Evolutionary conservation across 2,113 vertebrate genomes (phyloP), one percentile per base, ranked within the genome.

Genomic region (Ellobius talpinus): DNA sequence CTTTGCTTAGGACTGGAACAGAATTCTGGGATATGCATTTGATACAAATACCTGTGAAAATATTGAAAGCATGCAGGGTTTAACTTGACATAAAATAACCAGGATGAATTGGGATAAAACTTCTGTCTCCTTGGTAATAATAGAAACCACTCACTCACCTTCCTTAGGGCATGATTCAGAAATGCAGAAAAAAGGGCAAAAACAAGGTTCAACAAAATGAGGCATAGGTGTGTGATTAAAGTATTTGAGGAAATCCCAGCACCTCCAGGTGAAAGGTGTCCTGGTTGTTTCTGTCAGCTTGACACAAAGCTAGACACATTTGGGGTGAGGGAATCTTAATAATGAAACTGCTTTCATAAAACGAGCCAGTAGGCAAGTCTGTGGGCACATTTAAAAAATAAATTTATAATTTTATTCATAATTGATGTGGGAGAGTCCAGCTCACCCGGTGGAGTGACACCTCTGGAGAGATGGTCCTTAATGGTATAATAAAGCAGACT

Each of bases 11-110:
- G n/a, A 47, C 13, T 61, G 3, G 45, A 72, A 72, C 26, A 47
- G 87, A 87, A 72, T 93, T 87, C 8, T 36, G n/a, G 58, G 7
- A 55, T n/a, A 93, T 66, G 45, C 7, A 88, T 85, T 85, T 96
- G 61, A 12, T 52, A 1, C 31, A 84, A 81, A 33, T 55, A 66
- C 33, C 5, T 50, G n/a, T 42, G 19, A 26, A 36, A 72, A 36
- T 52, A 87, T n/a, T 31, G 58, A 66, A 95, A 92, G 88, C 4
- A 90, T 36, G 50, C 7, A 26, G 19, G 12, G 13, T 90, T 88
- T 90, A 24, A 92, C 55, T 7, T 91, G 45, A 65, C 19, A 50
- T 78, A n/a, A 89, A 90, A 47, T 17, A 92, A 33, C 24, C 26
- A 58, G 45, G 10, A 65, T 96, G 26, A 55, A 86, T 88, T 94